Conservation (phyloP, 2,888 invertebrate species). For the Oasisia sp. region DNA sequence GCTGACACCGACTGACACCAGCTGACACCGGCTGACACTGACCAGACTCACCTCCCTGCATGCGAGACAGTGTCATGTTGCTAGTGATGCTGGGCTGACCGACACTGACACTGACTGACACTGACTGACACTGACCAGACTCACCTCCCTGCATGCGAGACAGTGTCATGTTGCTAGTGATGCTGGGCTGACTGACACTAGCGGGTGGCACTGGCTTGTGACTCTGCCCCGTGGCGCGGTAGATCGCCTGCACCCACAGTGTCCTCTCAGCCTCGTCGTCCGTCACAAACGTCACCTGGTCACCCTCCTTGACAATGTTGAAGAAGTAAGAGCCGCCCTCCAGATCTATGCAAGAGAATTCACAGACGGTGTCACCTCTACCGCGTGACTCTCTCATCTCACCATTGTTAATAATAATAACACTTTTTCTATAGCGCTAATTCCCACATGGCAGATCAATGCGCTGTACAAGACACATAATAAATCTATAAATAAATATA, state of each 20-base stretch:
- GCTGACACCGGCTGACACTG: background rate
- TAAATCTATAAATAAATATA: too few relatives aligned
- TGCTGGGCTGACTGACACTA: slow-evolving; percentile 67
- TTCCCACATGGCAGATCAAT: too few relatives aligned
- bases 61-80: slow-evolving; percentile 82
- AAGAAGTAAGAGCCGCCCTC: slow-evolving; percentile 96
- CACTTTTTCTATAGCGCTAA: too few relatives aligned
- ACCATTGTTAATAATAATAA: too few relatives aligned
- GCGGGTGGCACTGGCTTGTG: slow-evolving; percentile 91
- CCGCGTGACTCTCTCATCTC: too few relatives aligned
- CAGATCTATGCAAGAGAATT: slow-evolving; percentile 74
- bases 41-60: slow-evolving; percentile 82
- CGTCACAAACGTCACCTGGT: slow-evolving; percentile 80
- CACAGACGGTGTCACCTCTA: slow-evolving; percentile 37
- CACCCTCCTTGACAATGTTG: slow-evolving; percentile 98
- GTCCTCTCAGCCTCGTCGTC: slow-evolving; percentile 89
- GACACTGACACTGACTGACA: slow-evolving; percentile 38
- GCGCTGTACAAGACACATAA: too few relatives aligned
- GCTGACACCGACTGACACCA: too few relatives aligned
- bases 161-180: slow-evolving; percentile 78
- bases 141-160: slow-evolving; percentile 90
- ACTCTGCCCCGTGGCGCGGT: slow-evolving; percentile 98
- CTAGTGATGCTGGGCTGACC: slow-evolving; percentile 71
- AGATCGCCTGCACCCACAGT: slow-evolving; percentile 99
- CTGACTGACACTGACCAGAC: slow-evolving; percentile 42